A percentile compares a stretch with the other conserved stretches of the same genome.
Evolutionary conservation across 2,113 vertebrate species (phyloP).

Genomic region (Grallaria varia): DNA sequence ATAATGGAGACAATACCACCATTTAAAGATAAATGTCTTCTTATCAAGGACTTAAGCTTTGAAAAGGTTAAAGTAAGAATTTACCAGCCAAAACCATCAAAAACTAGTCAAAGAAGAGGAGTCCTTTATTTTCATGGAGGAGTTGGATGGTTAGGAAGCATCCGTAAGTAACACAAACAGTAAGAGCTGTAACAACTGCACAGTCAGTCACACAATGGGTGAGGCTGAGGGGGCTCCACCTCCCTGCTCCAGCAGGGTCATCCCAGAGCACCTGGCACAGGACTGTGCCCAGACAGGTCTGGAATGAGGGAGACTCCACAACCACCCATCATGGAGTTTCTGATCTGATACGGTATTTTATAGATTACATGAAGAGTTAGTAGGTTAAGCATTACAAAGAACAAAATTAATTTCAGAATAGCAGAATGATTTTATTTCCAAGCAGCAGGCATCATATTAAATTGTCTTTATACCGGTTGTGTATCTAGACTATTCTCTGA

Average conservation of each 20-base stretch:
- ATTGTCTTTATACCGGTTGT: neutral
- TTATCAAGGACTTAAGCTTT: conserved; percentile 72
- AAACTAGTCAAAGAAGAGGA: conserved; percentile 50
- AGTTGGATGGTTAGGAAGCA: conserved; percentile 65
- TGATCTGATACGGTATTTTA: neutral
- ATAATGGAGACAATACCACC: neutral
- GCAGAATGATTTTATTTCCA: neutral
- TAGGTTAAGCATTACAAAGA: neutral
- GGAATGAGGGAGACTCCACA: neutral
- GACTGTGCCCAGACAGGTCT: neutral
- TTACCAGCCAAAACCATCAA: conserved; percentile 70
- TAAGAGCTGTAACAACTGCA: neutral
- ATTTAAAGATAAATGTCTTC: neutral
- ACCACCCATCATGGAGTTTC: neutral
- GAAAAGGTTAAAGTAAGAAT: conserved; percentile 73
- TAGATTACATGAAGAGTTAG: neutral
- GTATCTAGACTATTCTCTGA: neutral
- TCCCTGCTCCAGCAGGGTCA: neutral
- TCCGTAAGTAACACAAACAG: conserved; percentile 61
- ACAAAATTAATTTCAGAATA: neutral
- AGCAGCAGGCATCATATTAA: neutral
- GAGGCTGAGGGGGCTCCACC: neutral
- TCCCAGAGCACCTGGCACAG: neutral
- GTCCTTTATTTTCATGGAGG: conserved; percentile 80
- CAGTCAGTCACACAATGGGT: neutral